A percentile compares a stretch with the other conserved stretches of the same genome.
These are phyloP conservation scores for Sciaenops ocellatus DNA, from an alignment of 2,797 vertebrate genomes.

Conservation along the genomic window DNA sequence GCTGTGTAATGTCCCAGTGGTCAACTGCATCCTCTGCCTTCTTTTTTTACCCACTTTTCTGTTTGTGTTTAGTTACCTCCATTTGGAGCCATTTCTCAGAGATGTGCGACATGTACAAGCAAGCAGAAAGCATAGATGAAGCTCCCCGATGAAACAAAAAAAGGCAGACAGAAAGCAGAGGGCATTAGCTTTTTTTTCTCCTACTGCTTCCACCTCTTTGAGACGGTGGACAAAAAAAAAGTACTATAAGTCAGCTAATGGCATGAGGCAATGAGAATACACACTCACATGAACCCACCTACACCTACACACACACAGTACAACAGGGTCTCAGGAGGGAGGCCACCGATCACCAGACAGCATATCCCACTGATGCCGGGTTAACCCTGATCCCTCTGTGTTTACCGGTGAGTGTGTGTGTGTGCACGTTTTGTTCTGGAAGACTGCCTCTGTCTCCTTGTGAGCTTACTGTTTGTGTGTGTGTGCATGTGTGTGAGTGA, in stretches of 20 bases:
- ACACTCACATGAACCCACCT: slow-evolving; percentile 15
- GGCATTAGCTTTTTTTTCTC: slow-evolving; percentile 6
- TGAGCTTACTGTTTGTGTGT: slow-evolving; percentile 9
- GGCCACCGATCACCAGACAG: slow-evolving; percentile 48
- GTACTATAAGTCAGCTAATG: slow-evolving; percentile 26
- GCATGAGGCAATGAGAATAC: slow-evolving; percentile 15
- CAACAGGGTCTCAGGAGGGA: slow-evolving; percentile 36
- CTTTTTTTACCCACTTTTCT: slow-evolving; percentile 13
- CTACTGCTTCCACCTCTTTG: slow-evolving; percentile 26
- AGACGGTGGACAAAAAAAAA: slow-evolving; percentile 1
- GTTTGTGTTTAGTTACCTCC: slow-evolving; percentile 32
- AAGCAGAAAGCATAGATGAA: slow-evolving; percentile 23
- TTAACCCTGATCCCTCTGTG: slow-evolving; percentile 51
- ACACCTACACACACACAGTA: slow-evolving; percentile 8
- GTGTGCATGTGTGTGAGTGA: not conserved
- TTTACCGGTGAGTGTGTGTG: slow-evolving; percentile 38
- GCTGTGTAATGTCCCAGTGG: slow-evolving; percentile 25
- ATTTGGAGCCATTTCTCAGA: slow-evolving; percentile 43
- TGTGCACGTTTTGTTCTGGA: slow-evolving; percentile 20
- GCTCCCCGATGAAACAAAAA: slow-evolving; percentile 24
- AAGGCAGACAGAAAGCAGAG: slow-evolving; percentile 28
- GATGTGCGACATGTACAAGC: slow-evolving; percentile 29
- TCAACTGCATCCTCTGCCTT: slow-evolving; percentile 27
- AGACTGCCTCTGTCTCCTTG: slow-evolving; percentile 34
- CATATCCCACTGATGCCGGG: slow-evolving; percentile 57